Percentiles rank a stretch among this genome's conserved stretches.
Evolutionary conservation across 2,888 invertebrate genomes (phyloP).

Genomic region (Sphaeridia pumilis): DNA sequence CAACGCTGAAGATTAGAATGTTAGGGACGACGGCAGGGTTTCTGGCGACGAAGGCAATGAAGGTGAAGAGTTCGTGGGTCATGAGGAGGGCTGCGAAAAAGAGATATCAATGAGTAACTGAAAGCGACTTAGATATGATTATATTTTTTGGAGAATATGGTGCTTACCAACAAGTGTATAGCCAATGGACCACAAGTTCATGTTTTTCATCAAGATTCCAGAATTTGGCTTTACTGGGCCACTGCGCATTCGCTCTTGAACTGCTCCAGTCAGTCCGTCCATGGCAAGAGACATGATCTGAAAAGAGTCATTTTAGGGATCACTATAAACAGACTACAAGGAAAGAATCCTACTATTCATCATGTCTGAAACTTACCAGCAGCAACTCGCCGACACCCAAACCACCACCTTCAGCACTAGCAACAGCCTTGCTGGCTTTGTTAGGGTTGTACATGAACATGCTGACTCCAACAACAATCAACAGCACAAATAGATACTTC

Average conservation of each 20-base stretch:
- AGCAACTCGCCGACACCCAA: constrained; percentile 60
- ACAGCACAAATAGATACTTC: constrained; percentile 79
- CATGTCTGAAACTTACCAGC: constrained; percentile 45
- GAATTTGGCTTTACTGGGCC: constrained; percentile 65
- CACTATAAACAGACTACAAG: no score
- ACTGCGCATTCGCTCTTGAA: constrained; percentile 79
- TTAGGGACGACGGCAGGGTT: constrained; percentile 67
- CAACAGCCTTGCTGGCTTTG: constrained; percentile 48
- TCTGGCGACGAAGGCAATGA: constrained; percentile 61
- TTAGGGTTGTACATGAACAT: constrained; percentile 77
- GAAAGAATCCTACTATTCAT: no score
- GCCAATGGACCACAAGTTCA: constrained; percentile 71
- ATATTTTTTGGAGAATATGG: no score
- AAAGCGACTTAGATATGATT: no score
- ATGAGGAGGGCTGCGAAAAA: constrained; percentile 49
- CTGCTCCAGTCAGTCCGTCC: constrained; percentile 80
- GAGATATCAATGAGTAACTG: no score
- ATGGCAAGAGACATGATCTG: constrained; percentile 70
- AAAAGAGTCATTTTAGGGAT: no score
- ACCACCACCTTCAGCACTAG: constrained; percentile 42
- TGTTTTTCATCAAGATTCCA: constrained; percentile 88
- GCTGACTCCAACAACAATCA: constrained; percentile 84
- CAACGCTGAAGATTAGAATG: constrained; percentile 61
- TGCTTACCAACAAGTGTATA: constrained; percentile 52
- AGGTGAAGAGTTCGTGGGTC: constrained; percentile 71